Conservation (phyloP, 2,797 vertebrate genomes). For the Benthosema pterotum region DNA sequence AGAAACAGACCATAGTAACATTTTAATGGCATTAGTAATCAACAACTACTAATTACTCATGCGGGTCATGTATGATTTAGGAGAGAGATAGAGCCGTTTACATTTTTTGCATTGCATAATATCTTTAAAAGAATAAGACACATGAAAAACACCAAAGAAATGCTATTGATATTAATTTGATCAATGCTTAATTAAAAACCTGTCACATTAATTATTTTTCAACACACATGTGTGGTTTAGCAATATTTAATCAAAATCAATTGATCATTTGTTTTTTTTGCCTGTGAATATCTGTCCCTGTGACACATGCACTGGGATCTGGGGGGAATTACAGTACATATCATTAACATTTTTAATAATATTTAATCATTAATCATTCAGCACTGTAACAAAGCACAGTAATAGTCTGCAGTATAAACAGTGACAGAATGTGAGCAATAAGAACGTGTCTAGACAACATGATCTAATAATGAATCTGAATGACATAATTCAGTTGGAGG, state of each 20-base stretch:
- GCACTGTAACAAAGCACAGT: conserved; percentile 9
- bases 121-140: conserved; percentile 14
- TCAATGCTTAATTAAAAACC: no score
- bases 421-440: not conserved
- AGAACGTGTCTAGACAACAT: not conserved
- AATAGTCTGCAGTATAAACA: conserved; percentile 18
- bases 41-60: conserved; percentile 18
- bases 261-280: not conserved
- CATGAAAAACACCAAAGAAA: not conserved
- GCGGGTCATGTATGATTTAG: conserved; percentile 17
- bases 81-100: conserved; percentile 15
- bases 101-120: conserved; percentile 5
- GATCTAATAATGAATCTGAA: not conserved
- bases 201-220: no score
- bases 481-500: not conserved
- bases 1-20: not conserved
- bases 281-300: conserved; percentile 9
- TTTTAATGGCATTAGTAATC: conserved; percentile 19
- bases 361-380: not conserved
- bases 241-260: conserved; percentile 1
- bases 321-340: conserved; percentile 18
- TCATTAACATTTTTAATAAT: conserved; percentile 8
- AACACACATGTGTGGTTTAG: no score
- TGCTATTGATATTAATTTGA: not conserved
- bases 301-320: conserved; percentile 5